phyloP scores from a whole-genome alignment of 2,113 vertebrate species.

The Columbina picui region DNA sequence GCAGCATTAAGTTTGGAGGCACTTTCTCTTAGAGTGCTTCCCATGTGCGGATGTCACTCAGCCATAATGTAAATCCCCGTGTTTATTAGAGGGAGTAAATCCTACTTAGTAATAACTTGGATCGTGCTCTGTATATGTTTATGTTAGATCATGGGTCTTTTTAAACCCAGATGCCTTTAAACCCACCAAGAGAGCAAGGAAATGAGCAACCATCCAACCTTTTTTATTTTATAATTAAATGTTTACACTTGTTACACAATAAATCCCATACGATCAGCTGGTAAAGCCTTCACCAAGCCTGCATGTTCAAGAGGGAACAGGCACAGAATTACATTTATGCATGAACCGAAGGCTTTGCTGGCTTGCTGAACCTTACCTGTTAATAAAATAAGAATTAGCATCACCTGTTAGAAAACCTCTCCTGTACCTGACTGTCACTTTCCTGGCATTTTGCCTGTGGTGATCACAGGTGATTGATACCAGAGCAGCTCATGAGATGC shows the following conservation, averaged over 20 bases:
- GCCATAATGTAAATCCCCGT: not conserved
- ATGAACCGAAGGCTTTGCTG: not conserved
- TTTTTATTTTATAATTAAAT: constrained; percentile 45
- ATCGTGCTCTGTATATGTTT: not conserved
- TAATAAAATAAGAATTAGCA: not conserved
- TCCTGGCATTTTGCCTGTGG: not conserved
- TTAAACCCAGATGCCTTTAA: constrained; percentile 10
- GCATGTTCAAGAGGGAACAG: not conserved
- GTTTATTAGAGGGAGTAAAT: constrained; percentile 21
- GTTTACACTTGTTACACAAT: constrained; percentile 5
- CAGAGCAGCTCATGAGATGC: not conserved
- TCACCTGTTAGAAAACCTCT: not conserved
- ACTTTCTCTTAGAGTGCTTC: not conserved
- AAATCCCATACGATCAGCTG: constrained; percentile 1
- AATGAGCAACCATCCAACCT: not conserved
- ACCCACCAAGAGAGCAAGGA: not conserved
- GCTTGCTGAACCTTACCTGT: not conserved
- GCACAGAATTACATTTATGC: not conserved
- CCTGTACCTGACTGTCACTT: not conserved
- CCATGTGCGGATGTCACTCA: not conserved
- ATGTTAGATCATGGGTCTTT: not conserved
- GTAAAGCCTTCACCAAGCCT: not conserved
- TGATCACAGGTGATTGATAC: not conserved
- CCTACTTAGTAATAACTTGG: not conserved
- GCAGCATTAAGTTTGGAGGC: not conserved